Evolutionary conservation across 2,888 invertebrate genomes (phyloP), one percentile per base, ranked within the genome.

Genomic region (Stomorhina lunata): DNA sequence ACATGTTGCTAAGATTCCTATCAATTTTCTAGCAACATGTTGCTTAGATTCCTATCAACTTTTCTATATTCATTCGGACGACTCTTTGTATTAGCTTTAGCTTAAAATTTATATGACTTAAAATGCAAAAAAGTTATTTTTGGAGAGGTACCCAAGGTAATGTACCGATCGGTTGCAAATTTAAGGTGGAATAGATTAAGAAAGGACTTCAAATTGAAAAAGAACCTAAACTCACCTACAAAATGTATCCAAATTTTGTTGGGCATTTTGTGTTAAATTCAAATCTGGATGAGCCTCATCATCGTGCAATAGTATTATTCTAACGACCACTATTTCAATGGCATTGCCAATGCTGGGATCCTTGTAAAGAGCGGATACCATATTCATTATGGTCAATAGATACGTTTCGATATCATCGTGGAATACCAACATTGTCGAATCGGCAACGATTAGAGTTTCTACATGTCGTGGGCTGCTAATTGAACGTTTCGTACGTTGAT

Each of bases 381-480:
- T 97, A 90, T 97, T 98, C 96, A 97, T 97, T 85, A 98, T 95
- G 66, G 97, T 97, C 68, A 98, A 93, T 29, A 98, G 93, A 91
- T 98, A 97, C 6, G 95, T 96, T 89, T 96, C 95, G 85, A 97
- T 93, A 88, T 96, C 95, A 86, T 95, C 94, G 91, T 98, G 97
- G 90, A 96, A 97, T 68, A 95, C 94, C 85, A 95, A 94, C 97
- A 97, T 97, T 85, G 95, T 95, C 72, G 94, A 93, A 92, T 98
- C 97, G 40, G 97, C 97, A 66, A 97, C 97, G 68, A 98, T 93
- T 72, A 97, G 92, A 0, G 96, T 95, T 91, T 97, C 97, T 43
- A 97, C 97, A 91, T 95, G 95, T 71, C 95, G 93, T 27, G 95
- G 94, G 86, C 93, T 93, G 91, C 96, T 96, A 84, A 96, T 93